Evolutionary conservation across 2,113 vertebrate species (phyloP), one percentile per base, ranked within the genome.

Genomic region (Catharus fuscescens): DNA sequence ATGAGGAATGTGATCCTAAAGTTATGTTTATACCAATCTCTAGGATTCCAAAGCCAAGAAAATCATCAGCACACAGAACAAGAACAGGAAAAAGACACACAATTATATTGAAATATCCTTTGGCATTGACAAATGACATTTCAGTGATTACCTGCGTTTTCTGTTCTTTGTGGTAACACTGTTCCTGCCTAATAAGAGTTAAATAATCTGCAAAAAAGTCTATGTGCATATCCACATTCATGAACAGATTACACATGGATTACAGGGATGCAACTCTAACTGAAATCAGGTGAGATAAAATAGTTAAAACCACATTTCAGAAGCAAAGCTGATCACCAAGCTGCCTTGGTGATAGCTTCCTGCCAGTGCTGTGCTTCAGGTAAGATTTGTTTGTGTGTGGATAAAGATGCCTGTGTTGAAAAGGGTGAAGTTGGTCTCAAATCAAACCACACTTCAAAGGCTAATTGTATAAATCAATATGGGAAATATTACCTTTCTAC

Each of bases 1-100:
- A 99, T 99, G 77, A 99, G 97, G 79, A 99, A 96, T 6, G 99
- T 99, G 97, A 99, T 99, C 93, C 97, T 97, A 94, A 99, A 98
- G 95, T 99, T 99, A 28, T 95, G 98, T 92, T 94, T 97, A 97
- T 99, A 99, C 99, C 99, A 99, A 70, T 99, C 99, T 97, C 99
- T 98, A 65, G 88, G 15, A 91, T 97, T 93, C 62, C 82, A 95
- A 88, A 86, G 64, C 26, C 92, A 93, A 91, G 54, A 89, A 40
- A 89, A 80, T 52, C 57, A 92, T 76, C n/a, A 95, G 57, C 44
- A 90, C 12, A 44, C 34, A 80, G 57, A 59, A 47, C 18, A 70
- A 62, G 40, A 81, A 62, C 3, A 62, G 8, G 6, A 52, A 28
- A 93, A 67, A 80, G 5, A 56, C 17, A 91, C 17, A 94, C 9